Evolutionary conservation across 2,113 vertebrate genomes (phyloP).

Genomic region (Eudyptes chrysolophus): DNA sequence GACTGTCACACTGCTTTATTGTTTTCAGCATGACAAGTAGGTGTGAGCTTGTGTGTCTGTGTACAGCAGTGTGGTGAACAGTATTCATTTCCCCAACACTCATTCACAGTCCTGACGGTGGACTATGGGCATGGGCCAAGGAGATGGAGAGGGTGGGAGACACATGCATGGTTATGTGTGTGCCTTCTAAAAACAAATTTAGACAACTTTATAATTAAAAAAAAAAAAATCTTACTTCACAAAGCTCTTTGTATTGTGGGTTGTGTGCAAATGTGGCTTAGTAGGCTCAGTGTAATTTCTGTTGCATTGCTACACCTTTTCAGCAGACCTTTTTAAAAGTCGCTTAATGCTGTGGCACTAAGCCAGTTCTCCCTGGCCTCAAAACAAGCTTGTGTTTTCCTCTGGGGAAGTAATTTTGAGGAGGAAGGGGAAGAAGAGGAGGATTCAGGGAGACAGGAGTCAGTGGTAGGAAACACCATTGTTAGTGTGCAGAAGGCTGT

Average conservation of each 20-base stretch:
- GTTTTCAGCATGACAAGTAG: not conserved
- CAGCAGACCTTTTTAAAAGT: not conserved
- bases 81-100: not conserved
- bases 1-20: not conserved
- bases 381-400: not conserved
- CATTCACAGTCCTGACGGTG: not conserved
- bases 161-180: rapidly evolving
- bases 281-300: not conserved
- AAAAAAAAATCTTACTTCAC: not conserved
- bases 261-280: not conserved
- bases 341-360: not conserved
- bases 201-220: not conserved
- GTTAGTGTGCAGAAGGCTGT: not conserved
- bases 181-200: not conserved
- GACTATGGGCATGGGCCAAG: not conserved
- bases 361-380: not conserved
- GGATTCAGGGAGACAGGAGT: not conserved
- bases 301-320: not conserved
- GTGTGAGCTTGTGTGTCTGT: not conserved
- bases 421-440: not conserved
- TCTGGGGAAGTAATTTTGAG: not conserved
- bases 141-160: not conserved
- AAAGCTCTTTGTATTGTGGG: not conserved
- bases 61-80: not conserved
- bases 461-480: not conserved